Percentiles rank a stretch among this genome's conserved stretches.
phyloP scores from a whole-genome alignment of 2,888 invertebrate genomes.

The Penaeus monodon region DNA sequence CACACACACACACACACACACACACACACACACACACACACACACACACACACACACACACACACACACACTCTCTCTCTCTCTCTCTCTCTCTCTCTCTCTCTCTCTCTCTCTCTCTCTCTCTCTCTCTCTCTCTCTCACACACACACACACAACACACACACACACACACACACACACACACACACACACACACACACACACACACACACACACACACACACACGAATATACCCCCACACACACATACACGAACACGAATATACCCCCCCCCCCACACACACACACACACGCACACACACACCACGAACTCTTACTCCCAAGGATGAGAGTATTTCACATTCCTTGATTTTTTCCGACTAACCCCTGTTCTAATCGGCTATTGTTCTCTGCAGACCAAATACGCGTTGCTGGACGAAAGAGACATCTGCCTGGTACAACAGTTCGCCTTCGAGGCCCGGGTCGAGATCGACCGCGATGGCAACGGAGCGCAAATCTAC shows the following conservation, averaged over 20 bases:
- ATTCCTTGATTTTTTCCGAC: background rate
- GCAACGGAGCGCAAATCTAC: conserved; percentile 72
- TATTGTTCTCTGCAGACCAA: conserved; percentile 69
- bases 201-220: background rate
- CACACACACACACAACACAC: conserved; percentile 11
- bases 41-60: background rate
- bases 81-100: too few species aligned
- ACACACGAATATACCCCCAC: too few species aligned
- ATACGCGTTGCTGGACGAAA: conserved; percentile 72
- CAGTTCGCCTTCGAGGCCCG: conserved; percentile 72
- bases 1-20: conserved; percentile 7
- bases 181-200: background rate
- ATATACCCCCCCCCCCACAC: too few species aligned
- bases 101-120: background rate
- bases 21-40: conserved; percentile 17
- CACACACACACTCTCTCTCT: background rate
- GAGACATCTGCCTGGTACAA: conserved; percentile 72
- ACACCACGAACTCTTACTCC: too few species aligned
- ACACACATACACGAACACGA: too few species aligned
- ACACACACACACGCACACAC: too few species aligned
- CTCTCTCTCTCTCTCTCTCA: background rate
- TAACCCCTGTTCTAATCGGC: background rate
- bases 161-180: conserved; percentile 24
- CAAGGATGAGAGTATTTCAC: too few species aligned
- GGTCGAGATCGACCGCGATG: conserved; percentile 72